Base-by-base conservation (phyloP, 2,797 vertebrate genomes). In the Gymnoscopelus microlampas region DNA sequence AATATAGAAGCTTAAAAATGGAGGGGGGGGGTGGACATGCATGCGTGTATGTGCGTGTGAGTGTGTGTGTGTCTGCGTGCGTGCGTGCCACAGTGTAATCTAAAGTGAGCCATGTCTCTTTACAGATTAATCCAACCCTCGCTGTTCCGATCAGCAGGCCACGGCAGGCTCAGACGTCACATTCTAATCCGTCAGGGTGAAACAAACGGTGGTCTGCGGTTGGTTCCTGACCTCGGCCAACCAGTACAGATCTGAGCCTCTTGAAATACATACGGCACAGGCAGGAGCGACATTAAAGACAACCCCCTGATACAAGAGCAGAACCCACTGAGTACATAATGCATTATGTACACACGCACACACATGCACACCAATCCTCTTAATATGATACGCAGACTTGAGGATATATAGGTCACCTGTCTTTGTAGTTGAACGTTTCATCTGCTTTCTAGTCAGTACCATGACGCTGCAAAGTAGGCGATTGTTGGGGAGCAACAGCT, bases 91-190 rank as follows among this genome's bases (percentile, higher is more conserved):
- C 66, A 64, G 73, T 73, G 62, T 85, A 81, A 89, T 85, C 85
- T 79, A 82, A 87, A 74, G 39, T 63, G 73, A 83, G 82, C 81
- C 78, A 57, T 74, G 84, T 79, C 78, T 84, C 76, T 89, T 85
- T 77, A 64, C 78, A 86, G 85, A 88, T 88, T 87, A 91, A 87
- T 87, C 89, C 79, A 64, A 63, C 60, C 60, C 73, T 29, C 75
- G 81, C 48, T 11, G 55, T 59, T 32, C 48, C 50, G 26, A 60
- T 39, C 29, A 57, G 53, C 53, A 57, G 53, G 39, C 53, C 8
- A 44, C 39, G 11, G 9, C 5, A 11, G 53, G 70, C 74, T 84
- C 76, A 75, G 80, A 91, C 82, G 87, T 92, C 86, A 92, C 74
- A 24, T 82, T 77, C 54, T 90, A 91, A 90, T 91, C 86, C 86